phyloP scores from a whole-genome alignment of 2,113 vertebrate species.

The Sisor rabdophorus region DNA sequence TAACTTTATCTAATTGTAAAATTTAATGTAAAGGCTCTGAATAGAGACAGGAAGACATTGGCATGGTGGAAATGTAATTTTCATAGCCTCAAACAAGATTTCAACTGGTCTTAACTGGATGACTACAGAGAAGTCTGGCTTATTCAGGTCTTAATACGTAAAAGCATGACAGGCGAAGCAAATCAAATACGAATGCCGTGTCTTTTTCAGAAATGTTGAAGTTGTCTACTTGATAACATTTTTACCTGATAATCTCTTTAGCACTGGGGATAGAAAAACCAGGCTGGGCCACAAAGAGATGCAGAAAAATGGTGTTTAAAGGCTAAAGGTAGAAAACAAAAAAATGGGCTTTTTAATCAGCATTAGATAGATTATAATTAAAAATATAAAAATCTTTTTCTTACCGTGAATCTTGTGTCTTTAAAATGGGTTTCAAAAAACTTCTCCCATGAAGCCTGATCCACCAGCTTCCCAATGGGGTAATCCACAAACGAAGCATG shows the following conservation, averaged over 20 bases:
- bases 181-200: constrained; percentile 7
- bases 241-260: constrained; percentile 81
- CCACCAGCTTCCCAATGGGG: constrained; percentile 73
- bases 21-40: constrained; percentile 41
- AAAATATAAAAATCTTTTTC: constrained; percentile 35
- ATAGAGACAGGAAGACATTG: constrained; percentile 45
- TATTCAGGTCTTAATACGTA: constrained; percentile 27
- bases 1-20: constrained; percentile 39
- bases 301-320: constrained; percentile 86
- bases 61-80: constrained; percentile 42
- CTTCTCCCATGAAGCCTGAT: constrained; percentile 74
- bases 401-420: constrained; percentile 73
- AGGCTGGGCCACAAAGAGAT: constrained; percentile 80
- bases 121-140: constrained; percentile 42
- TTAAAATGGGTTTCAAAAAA: constrained; percentile 70
- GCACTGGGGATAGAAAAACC: constrained; percentile 61
- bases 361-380: neutral
- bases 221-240: constrained; percentile 27
- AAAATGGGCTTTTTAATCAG: constrained; percentile 1
- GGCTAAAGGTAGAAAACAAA: constrained; percentile 66
- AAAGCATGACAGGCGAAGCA: constrained; percentile 1
- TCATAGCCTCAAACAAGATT: constrained; percentile 41
- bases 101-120: constrained; percentile 41
- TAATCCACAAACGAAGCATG: constrained; percentile 84
- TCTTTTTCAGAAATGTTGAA: constrained; percentile 4